Evolutionary conservation across 2,888 invertebrate genomes (phyloP).

Genomic region (Himalopsyche kuldschensis): DNA sequence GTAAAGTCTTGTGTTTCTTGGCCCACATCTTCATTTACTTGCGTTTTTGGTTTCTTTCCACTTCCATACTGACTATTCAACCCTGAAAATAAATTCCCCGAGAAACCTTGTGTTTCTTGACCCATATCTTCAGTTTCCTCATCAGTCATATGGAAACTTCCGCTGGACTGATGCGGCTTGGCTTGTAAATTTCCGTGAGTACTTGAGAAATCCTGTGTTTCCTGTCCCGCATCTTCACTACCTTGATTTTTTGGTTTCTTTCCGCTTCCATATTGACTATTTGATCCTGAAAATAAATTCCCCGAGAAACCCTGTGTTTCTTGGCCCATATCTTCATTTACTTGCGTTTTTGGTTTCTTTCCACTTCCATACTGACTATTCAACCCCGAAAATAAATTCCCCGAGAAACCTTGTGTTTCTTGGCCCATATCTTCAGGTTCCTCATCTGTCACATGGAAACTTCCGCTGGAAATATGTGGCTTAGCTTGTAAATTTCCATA

Average conservation of each 20-base stretch:
- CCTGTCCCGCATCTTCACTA: slow-evolving; percentile 34
- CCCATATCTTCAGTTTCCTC: too few species aligned
- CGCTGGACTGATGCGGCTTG: too few species aligned
- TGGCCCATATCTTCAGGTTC: slow-evolving; percentile 11
- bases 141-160: too few species aligned
- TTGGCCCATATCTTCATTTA: slow-evolving; percentile 32
- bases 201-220: too few species aligned
- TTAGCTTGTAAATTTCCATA: slow-evolving; percentile 12
- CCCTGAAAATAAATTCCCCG: too few species aligned
- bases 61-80: neutral
- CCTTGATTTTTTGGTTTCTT: slow-evolving; percentile 30
- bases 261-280: slow-evolving; percentile 31
- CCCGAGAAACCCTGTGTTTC: too few species aligned
- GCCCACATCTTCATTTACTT: slow-evolving; percentile 4
- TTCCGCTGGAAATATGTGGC: neutral
- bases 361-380: slow-evolving; percentile 31
- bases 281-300: slow-evolving; percentile 18
- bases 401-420: slow-evolving; percentile 23
- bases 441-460: neutral
- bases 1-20: neutral
- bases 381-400: slow-evolving; percentile 16
- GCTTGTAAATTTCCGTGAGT: too few species aligned
- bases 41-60: slow-evolving; percentile 5
- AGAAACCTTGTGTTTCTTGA: neutral
- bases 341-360: slow-evolving; percentile 29